Conservation (phyloP, 2,797 vertebrate genomes). For the Scleropages formosus region DNA sequence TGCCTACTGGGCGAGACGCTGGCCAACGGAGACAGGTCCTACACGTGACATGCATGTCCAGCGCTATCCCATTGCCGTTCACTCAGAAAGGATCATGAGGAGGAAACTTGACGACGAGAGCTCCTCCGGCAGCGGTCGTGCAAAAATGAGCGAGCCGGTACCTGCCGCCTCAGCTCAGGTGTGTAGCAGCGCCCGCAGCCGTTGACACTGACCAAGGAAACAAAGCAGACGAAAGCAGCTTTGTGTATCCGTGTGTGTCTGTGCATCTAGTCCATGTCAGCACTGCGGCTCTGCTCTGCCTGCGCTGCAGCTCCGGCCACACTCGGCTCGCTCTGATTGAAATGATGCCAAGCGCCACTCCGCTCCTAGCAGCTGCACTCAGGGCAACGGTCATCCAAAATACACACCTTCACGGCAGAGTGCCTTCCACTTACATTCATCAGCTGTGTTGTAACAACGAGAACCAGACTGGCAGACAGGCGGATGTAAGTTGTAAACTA, state of each 20-base stretch:
- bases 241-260: background rate
- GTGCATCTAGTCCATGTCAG: background rate
- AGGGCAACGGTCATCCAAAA: background rate
- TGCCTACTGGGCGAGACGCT: no score
- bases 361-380: background rate
- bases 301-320: background rate
- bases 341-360: background rate
- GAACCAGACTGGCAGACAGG: background rate
- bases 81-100: no score
- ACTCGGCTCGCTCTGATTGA: background rate
- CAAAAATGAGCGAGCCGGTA: no score
- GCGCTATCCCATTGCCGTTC: no score
- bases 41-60: no score
- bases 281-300: slow-evolving; percentile 16
- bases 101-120: no score
- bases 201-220: slow-evolving; percentile 8
- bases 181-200: background rate
- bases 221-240: background rate
- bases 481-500: background rate
- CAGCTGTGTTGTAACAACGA: no score
- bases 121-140: no score
- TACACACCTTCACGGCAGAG: no score
- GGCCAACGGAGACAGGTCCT: background rate
- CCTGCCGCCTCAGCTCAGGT: no score
- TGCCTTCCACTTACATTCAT: no score